Percentiles rank a stretch among this genome's conserved stretches.
These are phyloP conservation scores for Philhelius pedissequus DNA, from an alignment of 2,888 invertebrate genomes.

Conservation along the genomic window DNA sequence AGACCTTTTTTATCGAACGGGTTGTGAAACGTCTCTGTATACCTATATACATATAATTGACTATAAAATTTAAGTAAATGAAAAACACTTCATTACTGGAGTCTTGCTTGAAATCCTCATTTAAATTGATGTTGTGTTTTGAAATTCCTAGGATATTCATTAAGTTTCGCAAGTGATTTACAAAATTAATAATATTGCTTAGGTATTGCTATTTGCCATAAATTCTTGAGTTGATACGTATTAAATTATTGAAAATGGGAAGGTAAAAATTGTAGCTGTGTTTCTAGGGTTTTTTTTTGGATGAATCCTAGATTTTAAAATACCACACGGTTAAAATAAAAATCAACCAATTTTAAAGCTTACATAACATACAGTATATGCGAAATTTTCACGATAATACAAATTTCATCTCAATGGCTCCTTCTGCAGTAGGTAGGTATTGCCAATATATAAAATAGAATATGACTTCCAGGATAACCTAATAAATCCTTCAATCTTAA, in stretches of 20 bases:
- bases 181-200: too few relatives aligned
- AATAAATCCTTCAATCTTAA: constrained; percentile 33
- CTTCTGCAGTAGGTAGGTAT: neutral
- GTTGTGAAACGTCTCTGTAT: neutral
- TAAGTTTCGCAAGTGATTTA: neutral
- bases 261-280: too few relatives aligned
- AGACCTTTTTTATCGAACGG: neutral
- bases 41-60: too few relatives aligned
- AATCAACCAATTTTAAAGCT: too few relatives aligned
- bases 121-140: neutral
- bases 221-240: too few relatives aligned
- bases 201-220: too few relatives aligned
- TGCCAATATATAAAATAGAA: constrained; percentile 31
- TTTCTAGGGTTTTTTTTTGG: too few relatives aligned
- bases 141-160: neutral
- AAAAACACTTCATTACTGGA: constrained; percentile 57
- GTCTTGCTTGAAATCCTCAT: neutral
- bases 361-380: too few relatives aligned
- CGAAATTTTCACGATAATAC: too few relatives aligned
- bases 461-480: constrained; percentile 35
- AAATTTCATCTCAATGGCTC: constrained; percentile 40
- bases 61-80: constrained; percentile 24
- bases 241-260: too few relatives aligned
- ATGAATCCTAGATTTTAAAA: too few relatives aligned
- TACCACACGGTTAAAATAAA: too few relatives aligned